phyloP scores from a whole-genome alignment of 2,797 vertebrate genomes.

The Bovichtus variegatus region DNA sequence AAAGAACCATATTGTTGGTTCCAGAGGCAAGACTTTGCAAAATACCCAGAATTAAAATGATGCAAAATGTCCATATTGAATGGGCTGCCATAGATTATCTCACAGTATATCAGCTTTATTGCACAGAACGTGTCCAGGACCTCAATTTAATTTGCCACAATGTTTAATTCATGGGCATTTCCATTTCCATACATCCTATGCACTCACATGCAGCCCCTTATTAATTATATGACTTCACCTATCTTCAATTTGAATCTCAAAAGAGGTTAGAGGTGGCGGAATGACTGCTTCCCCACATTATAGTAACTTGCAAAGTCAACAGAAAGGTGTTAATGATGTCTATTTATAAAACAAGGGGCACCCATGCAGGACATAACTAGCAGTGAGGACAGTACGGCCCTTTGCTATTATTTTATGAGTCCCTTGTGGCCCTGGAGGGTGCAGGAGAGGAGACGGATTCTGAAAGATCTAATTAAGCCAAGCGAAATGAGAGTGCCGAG shows the following conservation, averaged over 20 bases:
- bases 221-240: conserved; percentile 49
- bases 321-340: conserved; percentile 58
- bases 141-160: conserved; percentile 33
- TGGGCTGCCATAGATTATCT: conserved; percentile 26
- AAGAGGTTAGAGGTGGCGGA: conserved; percentile 38
- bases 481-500: conserved; percentile 67
- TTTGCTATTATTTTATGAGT: conserved; percentile 66
- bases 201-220: conserved; percentile 21
- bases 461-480: conserved; percentile 79
- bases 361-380: conserved; percentile 33
- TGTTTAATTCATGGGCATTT: conserved; percentile 60
- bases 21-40: conserved; percentile 5
- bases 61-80: conserved; percentile 15
- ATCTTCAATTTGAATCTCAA: conserved; percentile 36
- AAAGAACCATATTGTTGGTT: neutral
- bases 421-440: conserved; percentile 53
- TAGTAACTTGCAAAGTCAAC: conserved; percentile 60
- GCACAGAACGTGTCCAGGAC: conserved; percentile 24
- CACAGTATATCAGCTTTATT: conserved; percentile 29
- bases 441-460: conserved; percentile 55
- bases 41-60: conserved; percentile 17
- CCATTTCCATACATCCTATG: conserved; percentile 36
- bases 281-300: conserved; percentile 15
- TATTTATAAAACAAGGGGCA: conserved; percentile 48
- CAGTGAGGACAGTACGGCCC: conserved; percentile 39